Evolutionary conservation across 2,113 vertebrate genomes (phyloP), one percentile per base, ranked within the genome.

Genomic region (Pygoscelis adeliae): DNA sequence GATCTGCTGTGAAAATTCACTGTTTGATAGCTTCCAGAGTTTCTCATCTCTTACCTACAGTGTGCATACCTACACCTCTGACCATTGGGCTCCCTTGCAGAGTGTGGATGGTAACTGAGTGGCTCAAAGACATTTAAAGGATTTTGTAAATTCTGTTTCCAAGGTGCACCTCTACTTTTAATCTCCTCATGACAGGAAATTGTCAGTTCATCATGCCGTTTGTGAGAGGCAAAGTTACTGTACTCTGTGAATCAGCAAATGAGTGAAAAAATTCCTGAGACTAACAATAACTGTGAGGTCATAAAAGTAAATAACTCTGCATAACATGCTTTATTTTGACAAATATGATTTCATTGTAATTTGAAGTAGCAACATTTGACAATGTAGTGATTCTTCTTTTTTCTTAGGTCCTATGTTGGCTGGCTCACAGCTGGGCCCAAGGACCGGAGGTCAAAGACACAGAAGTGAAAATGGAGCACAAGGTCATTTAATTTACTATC

Each of bases 1-100:
- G 36, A 83, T 98, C 96, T 96, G 94, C 98, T 98, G 97, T 97
- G 98, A 98, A 98, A 98, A 98, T 96, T 83, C 62, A 58, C 42
- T 36, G 94, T 95, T 98, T 23, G 0, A 71, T 91, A 83, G 87
- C 82, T 90, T 87, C 95, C 56, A 18, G 86, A 96, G 66, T 96
- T 96, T 97, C 85, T 97, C 95, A 93, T 98, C 97, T 98, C 81
- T 66, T 96, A 81, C 97, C 96, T 80, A 92, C 0, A 3, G 97
- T 91, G 97, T 93, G 86, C 63, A 69, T 85, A 42, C 73, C 80
- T 95, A 29, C 58, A 86, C 70, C 93, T 90, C 81, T 97, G 93
- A 94, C 96, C 96, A 79, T 2, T 19, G 83, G 67, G 80, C 87
- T 97, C 83, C 73, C 91, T 93, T 91, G 93, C 93, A 70, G 93